These are phyloP conservation scores for Temnothorax curvispinosus DNA, from an alignment of 1,140 invertebrate species.

Conservation along the genomic window DNA sequence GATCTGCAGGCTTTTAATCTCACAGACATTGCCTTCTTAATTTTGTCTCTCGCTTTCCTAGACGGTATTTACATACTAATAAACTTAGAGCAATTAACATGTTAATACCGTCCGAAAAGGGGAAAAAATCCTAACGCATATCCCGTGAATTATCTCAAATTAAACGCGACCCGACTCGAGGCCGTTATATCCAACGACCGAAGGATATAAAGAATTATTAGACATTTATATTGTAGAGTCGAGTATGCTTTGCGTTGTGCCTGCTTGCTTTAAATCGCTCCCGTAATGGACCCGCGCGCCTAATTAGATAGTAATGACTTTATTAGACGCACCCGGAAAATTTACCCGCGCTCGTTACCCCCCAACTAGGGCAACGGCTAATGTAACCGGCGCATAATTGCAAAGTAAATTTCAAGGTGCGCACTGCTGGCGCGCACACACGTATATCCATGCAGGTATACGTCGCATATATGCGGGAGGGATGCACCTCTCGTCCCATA, in stretches of 20 bases:
- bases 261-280: slow-evolving; percentile 33
- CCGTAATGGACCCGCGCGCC: slow-evolving; percentile 30
- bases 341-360: slow-evolving; percentile 40
- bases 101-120: slow-evolving; percentile 7
- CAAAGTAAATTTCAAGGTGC: slow-evolving; percentile 47
- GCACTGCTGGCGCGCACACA: not conserved
- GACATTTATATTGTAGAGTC: slow-evolving; percentile 7
- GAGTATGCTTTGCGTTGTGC: not conserved
- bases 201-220: slow-evolving; percentile 46
- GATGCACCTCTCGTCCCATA: not conserved
- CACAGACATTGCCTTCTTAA: not conserved
- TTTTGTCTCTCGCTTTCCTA: not conserved
- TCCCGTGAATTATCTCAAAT: slow-evolving; percentile 8
- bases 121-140: not conserved
- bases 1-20: not conserved
- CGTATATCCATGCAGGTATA: not conserved
- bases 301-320: slow-evolving; percentile 61
- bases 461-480: not conserved
- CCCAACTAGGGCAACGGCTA: slow-evolving; percentile 14
- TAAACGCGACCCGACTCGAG: not conserved
- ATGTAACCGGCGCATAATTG: slow-evolving; percentile 57
- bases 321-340: slow-evolving; percentile 54
- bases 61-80: slow-evolving; percentile 23
- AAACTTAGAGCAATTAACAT: slow-evolving; percentile 25
- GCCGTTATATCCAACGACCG: not conserved